Conservation (phyloP, 2,888 invertebrate genomes). For the Minunthozetes semirufus region DNA sequence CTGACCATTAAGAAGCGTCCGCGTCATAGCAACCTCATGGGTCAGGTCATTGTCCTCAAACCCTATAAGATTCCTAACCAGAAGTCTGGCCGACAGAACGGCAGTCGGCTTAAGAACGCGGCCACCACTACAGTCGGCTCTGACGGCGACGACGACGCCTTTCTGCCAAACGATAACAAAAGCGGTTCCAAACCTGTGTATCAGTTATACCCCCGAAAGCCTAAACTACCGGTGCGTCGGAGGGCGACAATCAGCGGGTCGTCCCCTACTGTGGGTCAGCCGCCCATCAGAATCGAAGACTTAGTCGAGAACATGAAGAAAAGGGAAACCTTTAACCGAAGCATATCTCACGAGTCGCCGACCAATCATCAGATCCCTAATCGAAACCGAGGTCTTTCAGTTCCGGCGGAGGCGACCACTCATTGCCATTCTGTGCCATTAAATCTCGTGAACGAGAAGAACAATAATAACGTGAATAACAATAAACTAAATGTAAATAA, state of each 20-base stretch:
- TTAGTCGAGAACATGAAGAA: constrained; percentile 40
- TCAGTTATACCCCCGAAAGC: constrained; percentile 18
- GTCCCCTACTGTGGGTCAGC: constrained; percentile 59
- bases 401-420: neutral
- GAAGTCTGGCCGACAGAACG: constrained; percentile 37
- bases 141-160: constrained; percentile 16
- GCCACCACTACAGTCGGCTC: constrained; percentile 17
- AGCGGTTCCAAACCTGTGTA: constrained; percentile 20
- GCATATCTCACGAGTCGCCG: constrained; percentile 42
- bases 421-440: constrained; percentile 22
- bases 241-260: constrained; percentile 82
- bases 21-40: constrained; percentile 53
- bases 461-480: constrained; percentile 21
- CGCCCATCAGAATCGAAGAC: constrained; percentile 58
- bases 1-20: constrained; percentile 75
- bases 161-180: neutral
- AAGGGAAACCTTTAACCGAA: constrained; percentile 40
- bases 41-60: constrained; percentile 41
- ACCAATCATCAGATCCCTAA: constrained; percentile 30
- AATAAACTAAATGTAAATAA: constrained; percentile 22
- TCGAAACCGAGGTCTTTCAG: constrained; percentile 17
- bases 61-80: constrained; percentile 42
- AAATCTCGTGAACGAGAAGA: constrained; percentile 2
- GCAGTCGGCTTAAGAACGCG: constrained; percentile 26
- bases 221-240: constrained; percentile 48